Base-by-base conservation (phyloP, 92 coral and sea anemone genomes). In the Heteractis magnifica region DNA sequence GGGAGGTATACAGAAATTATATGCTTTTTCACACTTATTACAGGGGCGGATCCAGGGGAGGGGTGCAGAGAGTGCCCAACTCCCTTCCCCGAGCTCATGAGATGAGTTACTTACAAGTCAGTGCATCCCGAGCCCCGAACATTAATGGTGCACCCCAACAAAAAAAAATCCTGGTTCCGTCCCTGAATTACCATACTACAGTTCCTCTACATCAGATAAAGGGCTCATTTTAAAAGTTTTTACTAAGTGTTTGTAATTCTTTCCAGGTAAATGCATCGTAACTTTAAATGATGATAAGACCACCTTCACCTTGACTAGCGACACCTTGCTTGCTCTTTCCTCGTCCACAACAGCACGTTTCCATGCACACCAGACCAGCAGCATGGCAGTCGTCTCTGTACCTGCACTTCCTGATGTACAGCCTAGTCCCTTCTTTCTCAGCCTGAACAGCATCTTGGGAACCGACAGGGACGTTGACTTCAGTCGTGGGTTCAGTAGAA, bases 401-500 rank as follows among this genome's bases (percentile, higher is more conserved):
- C 58, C 80, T 20, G 86, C 21, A 14, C 56, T 74, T 48, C 73
- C 81, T 41, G 53, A 65, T 79, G 34, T 20, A 49, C 20, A 64
- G 26, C 81, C 86, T 60, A 14, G 21, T 18, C 86, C 86, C 51
- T 82, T 72, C 56, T 55, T 82, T n/a, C 51, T 82, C 70, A 55
- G 86, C 72, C 41, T 82, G 56, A 68, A 82, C 3, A 65, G 73
- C 18, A 51, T 82, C 79, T 53, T 74, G 65, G 86, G 86, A 7
- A 74, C 86, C 52, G 86, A 82, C 52, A 41, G 86, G 55, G 86
- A 82, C 23, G 86, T 82, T 8, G 71, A 72, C 49, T 82, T 52
- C 55, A 68, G 65, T 3, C 72, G 68, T 34, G 86, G 86, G 5
- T 52, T 21, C 51, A 82, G 86, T 65, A 72, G 86, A 52, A 58